A percentile compares a stretch with the other conserved stretches of the same genome.
These are phyloP conservation scores for Oxyteleia sp. DNA, from an alignment of 2,888 invertebrate genomes.

Conservation along the genomic window DNA sequence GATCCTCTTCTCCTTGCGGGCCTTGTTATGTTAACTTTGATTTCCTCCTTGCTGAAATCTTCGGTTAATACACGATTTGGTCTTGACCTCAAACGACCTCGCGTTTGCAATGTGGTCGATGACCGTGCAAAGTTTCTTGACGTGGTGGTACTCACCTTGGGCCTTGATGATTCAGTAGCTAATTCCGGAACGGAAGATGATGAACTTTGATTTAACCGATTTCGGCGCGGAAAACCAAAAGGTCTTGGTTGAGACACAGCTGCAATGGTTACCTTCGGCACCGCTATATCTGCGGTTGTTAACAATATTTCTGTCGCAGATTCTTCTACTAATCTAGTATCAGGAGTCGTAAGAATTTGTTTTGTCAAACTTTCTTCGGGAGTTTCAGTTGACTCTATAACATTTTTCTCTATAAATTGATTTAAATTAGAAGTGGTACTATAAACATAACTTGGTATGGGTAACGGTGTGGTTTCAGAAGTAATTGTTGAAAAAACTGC, in stretches of 20 bases:
- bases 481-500: conserved; percentile 52
- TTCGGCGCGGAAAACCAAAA: conserved; percentile 88
- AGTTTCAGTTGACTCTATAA: conserved; percentile 21
- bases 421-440: conserved; percentile 53
- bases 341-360: conserved; percentile 65
- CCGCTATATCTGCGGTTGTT: conserved; percentile 78
- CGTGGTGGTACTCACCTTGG: conserved; percentile 85
- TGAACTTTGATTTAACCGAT: conserved; percentile 84
- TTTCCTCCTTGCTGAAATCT: conserved; percentile 64
- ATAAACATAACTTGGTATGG: conserved; percentile 76
- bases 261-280: conserved; percentile 79
- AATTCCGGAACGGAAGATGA: conserved; percentile 77
- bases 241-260: conserved; percentile 89
- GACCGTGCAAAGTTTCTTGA: conserved; percentile 85
- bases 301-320: conserved; percentile 83
- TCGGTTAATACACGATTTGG: conserved; percentile 70
- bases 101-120: conserved; percentile 80
- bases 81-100: conserved; percentile 80
- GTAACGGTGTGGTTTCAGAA: conserved; percentile 68
- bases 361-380: conserved; percentile 28
- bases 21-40: conserved; percentile 71
- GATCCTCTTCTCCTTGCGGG: conserved; percentile 71
- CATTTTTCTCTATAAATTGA: conserved; percentile 40
- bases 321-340: conserved; percentile 81
- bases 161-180: conserved; percentile 80